phyloP scores from a whole-genome alignment of 2,113 vertebrate genomes.

The Perca fluviatilis region DNA sequence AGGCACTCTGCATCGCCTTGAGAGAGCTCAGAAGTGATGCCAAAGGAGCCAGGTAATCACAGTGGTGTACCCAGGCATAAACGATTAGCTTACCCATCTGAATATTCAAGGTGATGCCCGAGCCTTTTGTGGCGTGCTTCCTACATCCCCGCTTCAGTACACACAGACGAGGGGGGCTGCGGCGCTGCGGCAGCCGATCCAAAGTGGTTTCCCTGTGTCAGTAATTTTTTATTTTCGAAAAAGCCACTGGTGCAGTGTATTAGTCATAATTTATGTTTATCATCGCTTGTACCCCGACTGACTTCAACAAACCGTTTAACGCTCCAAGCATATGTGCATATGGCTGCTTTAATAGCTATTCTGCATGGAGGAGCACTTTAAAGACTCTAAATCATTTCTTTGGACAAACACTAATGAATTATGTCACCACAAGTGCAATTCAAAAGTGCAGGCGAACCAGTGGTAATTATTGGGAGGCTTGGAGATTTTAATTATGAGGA shows the following conservation, averaged over 20 bases:
- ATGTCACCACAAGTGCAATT: conserved; percentile 81
- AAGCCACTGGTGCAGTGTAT: conserved; percentile 98
- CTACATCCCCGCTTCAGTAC: conserved; percentile 93
- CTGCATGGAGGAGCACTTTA: conserved; percentile 95
- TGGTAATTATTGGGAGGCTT: conserved; percentile 77
- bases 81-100: conserved; percentile 95
- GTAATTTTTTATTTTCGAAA: conserved; percentile 95
- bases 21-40: conserved; percentile 85
- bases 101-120: conserved; percentile 97
- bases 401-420: conserved; percentile 87
- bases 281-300: conserved; percentile 94
- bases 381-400: conserved; percentile 85
- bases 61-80: conserved; percentile 93
- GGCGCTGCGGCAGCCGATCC: conserved; percentile 89
- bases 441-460: conserved; percentile 74
- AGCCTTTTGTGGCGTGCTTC: conserved; percentile 96
- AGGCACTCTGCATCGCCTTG: conserved; percentile 44
- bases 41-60: conserved; percentile 95
- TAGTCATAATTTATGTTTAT: conserved; percentile 99
- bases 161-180: conserved; percentile 90
- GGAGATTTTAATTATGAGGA: conserved; percentile 67
- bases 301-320: conserved; percentile 99
- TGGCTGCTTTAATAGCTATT: conserved; percentile 97
- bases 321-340: conserved; percentile 91
- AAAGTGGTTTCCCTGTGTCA: conserved; percentile 97